Base-by-base conservation (phyloP, 2,113 vertebrate species). In the Cynoglossus semilaevis region DNA sequence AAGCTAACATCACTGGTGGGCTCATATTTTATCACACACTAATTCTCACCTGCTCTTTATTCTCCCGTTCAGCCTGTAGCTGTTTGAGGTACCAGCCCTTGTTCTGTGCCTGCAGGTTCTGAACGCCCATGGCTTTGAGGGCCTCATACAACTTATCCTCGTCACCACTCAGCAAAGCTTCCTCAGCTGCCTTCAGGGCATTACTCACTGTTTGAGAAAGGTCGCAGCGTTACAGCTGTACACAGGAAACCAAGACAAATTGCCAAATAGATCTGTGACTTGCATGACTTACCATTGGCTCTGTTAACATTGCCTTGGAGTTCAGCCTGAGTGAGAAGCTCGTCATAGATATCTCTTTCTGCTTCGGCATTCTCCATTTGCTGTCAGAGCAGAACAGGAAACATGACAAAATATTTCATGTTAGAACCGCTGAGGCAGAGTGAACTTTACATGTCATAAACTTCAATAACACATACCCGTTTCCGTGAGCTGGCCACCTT, bases 231-330 rank as follows among this genome's bases (percentile, higher is more conserved):
- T 11, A 52, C 8, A 0, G 15, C 14, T 2, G 42, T 3, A 1
- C 15, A 13, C 0, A 1, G 47, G 14, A 12, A 61, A 70, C 60
- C 12, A 0, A 15, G n/a, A 29, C 16, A 15, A 14, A 19, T 16
- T 1, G 13, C 17, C 14, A 13, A 29, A 45, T 7, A 69, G 1
- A 38, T 14, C 14, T 41, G 38, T 41, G 38, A n/a, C 42, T 1
- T 17, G 10, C 45, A 1, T 16, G 68, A 89, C 94, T 82, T 85
- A 98, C 96, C 72, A 15, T 99, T 98, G 67, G 98, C 94, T 90
- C 94, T 94, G 88, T 95, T 99, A 80, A 98, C 45, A 15, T 99
- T 99, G 74, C 97, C 97, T 70, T 99, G 97, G 77, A 99, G 98
- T 76, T 99, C 97, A 43, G 97, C 97, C 68, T 99, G 97, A 1